A percentile compares a stretch with the other conserved stretches of the same genome.
Conservation (phyloP, 92 coral and sea anemone species). For the Porites rus region DNA sequence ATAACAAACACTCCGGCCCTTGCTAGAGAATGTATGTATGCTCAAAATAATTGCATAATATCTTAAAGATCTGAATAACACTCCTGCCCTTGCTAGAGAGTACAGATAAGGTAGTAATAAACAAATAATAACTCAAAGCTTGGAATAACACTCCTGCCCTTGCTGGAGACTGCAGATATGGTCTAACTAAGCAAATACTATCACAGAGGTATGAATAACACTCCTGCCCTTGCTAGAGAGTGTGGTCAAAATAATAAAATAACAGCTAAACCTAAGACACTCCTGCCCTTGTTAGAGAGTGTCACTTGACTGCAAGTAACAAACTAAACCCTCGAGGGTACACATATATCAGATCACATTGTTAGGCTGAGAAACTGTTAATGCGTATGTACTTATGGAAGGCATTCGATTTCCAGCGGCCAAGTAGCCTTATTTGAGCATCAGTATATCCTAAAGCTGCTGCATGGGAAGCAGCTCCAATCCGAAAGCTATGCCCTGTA, state of each 20-base stretch:
- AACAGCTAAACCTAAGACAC: background rate
- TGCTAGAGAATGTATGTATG: background rate
- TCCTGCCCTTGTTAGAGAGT: slow-evolving; percentile 20
- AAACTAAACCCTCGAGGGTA: too few species aligned
- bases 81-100: background rate
- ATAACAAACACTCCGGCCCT: background rate
- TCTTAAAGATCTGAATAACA: too few species aligned
- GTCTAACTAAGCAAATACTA: too few species aligned
- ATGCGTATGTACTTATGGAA: slow-evolving; percentile 23
- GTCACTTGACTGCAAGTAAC: background rate
- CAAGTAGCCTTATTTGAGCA: slow-evolving; percentile 52
- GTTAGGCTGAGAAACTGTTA: too few species aligned
- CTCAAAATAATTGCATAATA: too few species aligned
- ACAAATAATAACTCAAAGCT: background rate
- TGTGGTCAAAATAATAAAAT: background rate
- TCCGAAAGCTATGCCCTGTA: slow-evolving; percentile 54
- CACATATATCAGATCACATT: too few species aligned
- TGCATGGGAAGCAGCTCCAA: slow-evolving; percentile 64
- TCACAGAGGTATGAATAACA: background rate
- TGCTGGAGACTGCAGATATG: too few species aligned
- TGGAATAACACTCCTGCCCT: background rate
- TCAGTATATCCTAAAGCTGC: slow-evolving; percentile 51
- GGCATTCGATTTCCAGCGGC: slow-evolving; percentile 55
- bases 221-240: slow-evolving; percentile 16
- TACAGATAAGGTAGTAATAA: too few species aligned